phyloP scores from a whole-genome alignment of 2,888 invertebrate genomes.

The Scelioninae gen. 1 region DNA sequence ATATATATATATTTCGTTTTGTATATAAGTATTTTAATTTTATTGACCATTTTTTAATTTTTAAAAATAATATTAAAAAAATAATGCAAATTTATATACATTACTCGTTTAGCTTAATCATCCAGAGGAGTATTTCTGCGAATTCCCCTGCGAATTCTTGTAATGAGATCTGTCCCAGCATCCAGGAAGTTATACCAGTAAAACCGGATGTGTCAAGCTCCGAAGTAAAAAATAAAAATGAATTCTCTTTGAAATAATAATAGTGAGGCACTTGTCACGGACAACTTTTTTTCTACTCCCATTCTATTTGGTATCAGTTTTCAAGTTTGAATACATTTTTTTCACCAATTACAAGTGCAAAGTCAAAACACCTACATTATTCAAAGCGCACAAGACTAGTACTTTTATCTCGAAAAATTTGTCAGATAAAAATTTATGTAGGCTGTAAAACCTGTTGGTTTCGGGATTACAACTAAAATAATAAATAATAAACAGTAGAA shows the following conservation, averaged over 20 bases:
- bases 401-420: too few species aligned
- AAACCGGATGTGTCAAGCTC: slow-evolving; percentile 78
- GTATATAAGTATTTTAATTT: too few species aligned
- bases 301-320: slow-evolving; percentile 2
- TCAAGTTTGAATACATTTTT: not conserved
- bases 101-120: slow-evolving; percentile 4
- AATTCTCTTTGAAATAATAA: slow-evolving; percentile 77
- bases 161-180: slow-evolving; percentile 75
- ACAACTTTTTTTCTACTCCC: slow-evolving; percentile 2
- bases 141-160: slow-evolving; percentile 52
- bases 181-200: slow-evolving; percentile 78
- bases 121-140: slow-evolving; percentile 29
- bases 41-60: too few species aligned
- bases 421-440: not conserved
- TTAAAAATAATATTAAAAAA: too few species aligned
- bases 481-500: slow-evolving; percentile 39
- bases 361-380: too few species aligned
- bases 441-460: not conserved
- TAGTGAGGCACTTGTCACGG: slow-evolving; percentile 40
- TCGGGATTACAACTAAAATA: not conserved
- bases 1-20: too few species aligned
- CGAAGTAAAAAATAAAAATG: slow-evolving; percentile 61
- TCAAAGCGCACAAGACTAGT: too few species aligned
- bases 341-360: not conserved
- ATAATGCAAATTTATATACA: too few species aligned